phyloP scores from a whole-genome alignment of 1,140 invertebrate genomes.

The Apis mellifera region Amel_HAv3.1 CM009936.2:12620001-12620500 shows the following conservation, averaged over 20 bases:
- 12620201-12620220: background rate
- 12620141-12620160: constrained; percentile 27
- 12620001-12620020: constrained; percentile 1
- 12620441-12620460: background rate
- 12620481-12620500: background rate
- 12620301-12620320: no score
- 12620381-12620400: no score
- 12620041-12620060: constrained; percentile 40
- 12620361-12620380: no score
- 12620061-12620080: constrained; percentile 40
- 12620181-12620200: constrained; percentile 1
- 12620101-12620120: constrained; percentile 36
- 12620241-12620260: background rate
- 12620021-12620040: background rate
- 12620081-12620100: constrained; percentile 52
- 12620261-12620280: no score
- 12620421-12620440: no score
- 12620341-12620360: no score
- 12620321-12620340: no score
- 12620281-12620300: no score
- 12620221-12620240: background rate
- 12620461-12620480: background rate
- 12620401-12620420: no score
- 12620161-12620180: constrained; percentile 31
- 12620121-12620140: constrained; percentile 35